Conservation (phyloP, 2,797 vertebrate genomes). For the Diceros bicornis region DNA sequence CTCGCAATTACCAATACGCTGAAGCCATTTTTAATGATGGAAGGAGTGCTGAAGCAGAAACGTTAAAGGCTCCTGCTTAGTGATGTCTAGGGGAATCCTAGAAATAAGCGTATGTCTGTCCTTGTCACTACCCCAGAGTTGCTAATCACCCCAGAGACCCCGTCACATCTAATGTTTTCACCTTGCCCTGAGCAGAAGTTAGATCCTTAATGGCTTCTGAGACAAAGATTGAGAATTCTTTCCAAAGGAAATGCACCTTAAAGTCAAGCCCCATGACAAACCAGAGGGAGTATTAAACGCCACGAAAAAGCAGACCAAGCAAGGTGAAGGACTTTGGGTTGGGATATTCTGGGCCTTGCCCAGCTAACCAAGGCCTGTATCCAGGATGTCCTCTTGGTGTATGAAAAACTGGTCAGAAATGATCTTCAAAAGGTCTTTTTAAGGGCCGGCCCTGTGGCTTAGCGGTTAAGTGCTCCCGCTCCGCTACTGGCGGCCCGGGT, state of each 20-base stretch:
- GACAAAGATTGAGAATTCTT: neutral
- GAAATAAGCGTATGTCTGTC: accelerated
- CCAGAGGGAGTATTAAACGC: neutral
- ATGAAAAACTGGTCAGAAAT: neutral
- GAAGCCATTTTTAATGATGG: neutral
- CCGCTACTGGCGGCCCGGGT: too few relatives aligned
- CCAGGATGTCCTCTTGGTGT: neutral
- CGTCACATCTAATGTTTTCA: neutral
- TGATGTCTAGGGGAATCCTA: neutral
- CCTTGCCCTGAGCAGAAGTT: neutral
- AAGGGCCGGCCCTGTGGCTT: too few relatives aligned
- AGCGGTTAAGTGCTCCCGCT: too few relatives aligned
- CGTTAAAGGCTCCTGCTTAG: neutral
- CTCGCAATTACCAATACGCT: neutral
- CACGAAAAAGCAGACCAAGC: neutral
- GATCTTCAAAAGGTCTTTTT: neutral
- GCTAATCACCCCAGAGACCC: neutral
- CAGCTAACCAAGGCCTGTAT: neutral
- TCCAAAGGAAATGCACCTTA: neutral
- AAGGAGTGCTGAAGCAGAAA: neutral
- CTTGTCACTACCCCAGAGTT: neutral
- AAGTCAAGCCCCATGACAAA: neutral
- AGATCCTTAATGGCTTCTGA: neutral
- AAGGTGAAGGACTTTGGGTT: neutral
- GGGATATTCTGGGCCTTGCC: neutral